phyloP scores from a whole-genome alignment of 53 echinoderm and acorn worm genomes.

The Glandiceps talaboti region DNA sequence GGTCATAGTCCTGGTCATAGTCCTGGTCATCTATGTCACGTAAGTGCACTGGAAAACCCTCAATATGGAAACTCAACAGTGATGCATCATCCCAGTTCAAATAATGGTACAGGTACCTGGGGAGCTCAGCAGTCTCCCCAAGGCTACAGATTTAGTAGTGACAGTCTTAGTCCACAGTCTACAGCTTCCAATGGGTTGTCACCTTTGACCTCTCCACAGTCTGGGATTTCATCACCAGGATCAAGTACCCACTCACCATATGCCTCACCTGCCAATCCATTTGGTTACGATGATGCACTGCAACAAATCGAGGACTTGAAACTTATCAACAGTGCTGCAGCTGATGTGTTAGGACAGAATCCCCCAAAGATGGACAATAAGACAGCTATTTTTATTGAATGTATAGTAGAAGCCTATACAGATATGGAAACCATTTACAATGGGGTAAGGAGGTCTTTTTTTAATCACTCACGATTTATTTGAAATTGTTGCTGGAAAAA shows the following conservation, averaged over 20 bases:
- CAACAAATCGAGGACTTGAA: neutral
- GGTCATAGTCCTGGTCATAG: too few species aligned
- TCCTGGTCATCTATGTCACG: too few species aligned
- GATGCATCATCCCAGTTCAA: too few species aligned
- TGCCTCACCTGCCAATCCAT: neutral
- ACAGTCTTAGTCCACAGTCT: too few species aligned
- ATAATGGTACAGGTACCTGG: too few species aligned
- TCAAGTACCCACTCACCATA: neutral
- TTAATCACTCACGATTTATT: too few species aligned
- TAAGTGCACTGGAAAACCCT: too few species aligned
- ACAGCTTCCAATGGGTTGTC: too few species aligned
- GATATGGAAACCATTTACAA: neutral
- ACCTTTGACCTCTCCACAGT: neutral
- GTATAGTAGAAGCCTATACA: neutral
- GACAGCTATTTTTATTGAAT: neutral
- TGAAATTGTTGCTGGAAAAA: too few species aligned
- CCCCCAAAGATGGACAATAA: neutral
- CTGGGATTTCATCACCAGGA: neutral
- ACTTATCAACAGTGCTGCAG: neutral
- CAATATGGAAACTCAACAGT: too few species aligned
- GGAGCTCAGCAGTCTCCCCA: too few species aligned
- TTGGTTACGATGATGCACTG: neutral
- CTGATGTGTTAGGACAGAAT: neutral
- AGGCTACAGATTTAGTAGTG: too few species aligned
- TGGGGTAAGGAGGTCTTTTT: neutral